phyloP scores from a whole-genome alignment of 2,113 vertebrate species.

The Sinosuthora webbiana region DNA sequence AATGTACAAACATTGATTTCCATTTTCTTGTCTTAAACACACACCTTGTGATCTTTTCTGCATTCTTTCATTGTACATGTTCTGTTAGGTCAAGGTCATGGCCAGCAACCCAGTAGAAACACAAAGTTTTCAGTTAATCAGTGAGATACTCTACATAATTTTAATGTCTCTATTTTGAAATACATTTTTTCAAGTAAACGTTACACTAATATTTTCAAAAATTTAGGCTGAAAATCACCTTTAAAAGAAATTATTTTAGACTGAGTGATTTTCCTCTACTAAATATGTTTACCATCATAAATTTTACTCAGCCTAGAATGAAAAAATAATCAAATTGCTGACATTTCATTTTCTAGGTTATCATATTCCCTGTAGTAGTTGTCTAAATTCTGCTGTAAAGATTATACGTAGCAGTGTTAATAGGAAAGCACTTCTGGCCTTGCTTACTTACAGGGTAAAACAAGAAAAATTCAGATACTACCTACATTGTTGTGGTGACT shows the following conservation, averaged over 20 bases:
- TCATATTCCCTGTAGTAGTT: not conserved
- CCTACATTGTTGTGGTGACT: not conserved
- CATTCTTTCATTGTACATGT: not conserved
- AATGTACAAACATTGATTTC: not conserved
- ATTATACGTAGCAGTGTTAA: not conserved
- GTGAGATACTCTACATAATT: not conserved
- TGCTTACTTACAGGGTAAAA: rapidly evolving
- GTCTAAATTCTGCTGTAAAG: not conserved
- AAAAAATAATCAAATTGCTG: not conserved
- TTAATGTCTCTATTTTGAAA: not conserved
- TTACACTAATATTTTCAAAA: not conserved
- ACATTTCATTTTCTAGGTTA: not conserved
- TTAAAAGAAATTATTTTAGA: not conserved
- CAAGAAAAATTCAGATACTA: not conserved
- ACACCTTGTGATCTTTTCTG: not conserved
- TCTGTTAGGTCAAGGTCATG: not conserved
- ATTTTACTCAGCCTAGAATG: not conserved
- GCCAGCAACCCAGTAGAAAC: not conserved
- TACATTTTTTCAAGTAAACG: not conserved
- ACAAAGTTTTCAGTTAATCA: not conserved
- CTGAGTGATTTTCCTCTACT: not conserved
- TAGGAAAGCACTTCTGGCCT: not conserved
- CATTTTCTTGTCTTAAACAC: not conserved
- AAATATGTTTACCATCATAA: not conserved
- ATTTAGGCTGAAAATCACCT: not conserved